Base-by-base conservation (phyloP, 2,888 invertebrate species). In the Gryllus longicercus region DNA sequence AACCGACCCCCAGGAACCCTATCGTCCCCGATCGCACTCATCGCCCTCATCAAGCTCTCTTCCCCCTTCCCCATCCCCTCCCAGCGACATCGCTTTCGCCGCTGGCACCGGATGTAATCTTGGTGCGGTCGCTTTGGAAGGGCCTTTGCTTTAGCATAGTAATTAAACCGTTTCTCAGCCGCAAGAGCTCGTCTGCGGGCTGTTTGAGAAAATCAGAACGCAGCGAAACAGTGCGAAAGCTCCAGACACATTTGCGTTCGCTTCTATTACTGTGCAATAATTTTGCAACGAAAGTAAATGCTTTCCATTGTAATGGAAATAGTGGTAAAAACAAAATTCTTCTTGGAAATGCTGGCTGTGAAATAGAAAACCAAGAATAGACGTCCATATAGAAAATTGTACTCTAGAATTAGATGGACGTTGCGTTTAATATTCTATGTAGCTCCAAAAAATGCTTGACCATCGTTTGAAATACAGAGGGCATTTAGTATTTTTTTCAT, bases 121-220 rank as follows among this genome's bases (percentile, higher is more conserved):
- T 63, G 63, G 63, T 18, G 63, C 16, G 63, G 63, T n/a, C 63
- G 63, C 63, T 63, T 63, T n/a, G 63, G 14, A 63, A 63, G 63
- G 63, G 63, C n/a, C 63, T 63, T 63, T 63, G n/a, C n/a, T 63
- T 63, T 63, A 63, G 63, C 63, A 63, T 63, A 63, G 63, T 63
- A 63, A 63, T 63, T 63, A 63, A 63, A 63, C 63, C 63, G 63
- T n/a, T 14, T 63, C n/a, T 63, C 63, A 18, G 63, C 63, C n/a
- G n/a, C n/a, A 18, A n/a, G 16, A n/a, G 63, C 63, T 63, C 63
- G 63, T 63, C 63, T n/a, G 63, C 63, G 63, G 63, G 14, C 16
- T n/a, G 63, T 63, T 63, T 63, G 63, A 63, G 63, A n/a, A 63
- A 63, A 63, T 63, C 63, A n/a, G 16, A 63, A 63, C 63, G 63